Evolutionary conservation across 2,797 vertebrate species (phyloP), one percentile per base, ranked within the genome.

Genomic region (Orientallactaga sibirica): DNA sequence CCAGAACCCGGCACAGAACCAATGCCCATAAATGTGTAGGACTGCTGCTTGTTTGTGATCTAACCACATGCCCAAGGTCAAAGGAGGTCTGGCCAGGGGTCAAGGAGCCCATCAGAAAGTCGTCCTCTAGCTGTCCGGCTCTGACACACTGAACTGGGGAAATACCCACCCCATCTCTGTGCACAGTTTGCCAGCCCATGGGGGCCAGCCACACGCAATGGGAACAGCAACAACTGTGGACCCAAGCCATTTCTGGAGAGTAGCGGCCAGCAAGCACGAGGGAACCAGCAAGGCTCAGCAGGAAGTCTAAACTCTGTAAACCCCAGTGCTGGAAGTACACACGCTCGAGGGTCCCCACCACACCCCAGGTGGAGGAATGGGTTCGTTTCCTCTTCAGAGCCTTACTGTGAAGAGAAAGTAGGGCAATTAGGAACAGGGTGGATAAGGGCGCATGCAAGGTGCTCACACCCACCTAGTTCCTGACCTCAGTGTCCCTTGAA

Each of bases 381-480:
- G 52, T 58, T 8, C 19, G 22, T 66, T 76, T 90, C n/a, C 94
- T 81, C 77, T 70, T 27, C 41, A 10, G 20, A 71, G 22, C 24
- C 74, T 15, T 43, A 64, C 80, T 76, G 16, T 76, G 78, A 66
- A 84, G 71, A 84, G 58, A 84, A 52, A 20, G 25, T 84, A 43
- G 33, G 82, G 62, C 33, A 66, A n/a, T 76, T 37, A 68, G 81
- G 37, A 88, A 37, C 62, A 41, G 3, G 1, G 29, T 33, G 16
- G 33, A n/a, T 81, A 64, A 73, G 29, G 68, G 25, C 37, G 67
- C 87, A 85, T 29, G 70, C 52, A 85, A 33, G 25, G 70, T 14
- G n/a, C 84, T 91, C 66, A 86, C 58, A 29, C 55, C 62, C 93
- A 87, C 74, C 48, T 27, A 7, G 33, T 52, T 74, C 78, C 82